Evolutionary conservation across 2,888 invertebrate species (phyloP), one percentile per base, ranked within the genome.

Genomic region (Aphrophora alni): DNA sequence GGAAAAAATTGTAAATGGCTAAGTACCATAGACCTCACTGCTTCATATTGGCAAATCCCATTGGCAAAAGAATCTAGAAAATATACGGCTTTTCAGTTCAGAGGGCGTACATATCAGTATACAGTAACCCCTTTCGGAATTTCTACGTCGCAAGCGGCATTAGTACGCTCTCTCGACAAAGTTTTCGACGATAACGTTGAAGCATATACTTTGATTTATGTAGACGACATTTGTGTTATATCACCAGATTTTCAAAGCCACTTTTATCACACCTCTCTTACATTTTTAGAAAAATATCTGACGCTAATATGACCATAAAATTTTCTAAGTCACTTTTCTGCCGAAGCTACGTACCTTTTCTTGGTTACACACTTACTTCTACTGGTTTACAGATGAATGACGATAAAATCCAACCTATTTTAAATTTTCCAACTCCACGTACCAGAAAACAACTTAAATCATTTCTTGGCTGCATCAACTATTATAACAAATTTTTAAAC

Each of bases 71-170:
- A 59, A 27, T 77, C 77, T 14, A 1, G 10, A 68, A 21, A 77
- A 27, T 77, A 77, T n/a, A 77, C 77, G 14, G 77, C 77, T n/a
- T 77, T 77, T n/a, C 77, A 77, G n/a, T 69, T 68, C 26, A 68
- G 77, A 69, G 77, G 69, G 17, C 38, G 44, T 25, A 77, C 69
- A 8, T 77, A 69, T n/a, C 77, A 68, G 21, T 77, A 33, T 24
- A 77, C 12, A 5, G 69, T 59, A n/a, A 69, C 28, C 5, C 77
- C 69, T 10, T 69, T 69, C 44, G 77, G 69, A 12, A 68, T 77
- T n/a, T 69, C 69, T 10, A 77, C 69, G 1, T 77, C 77, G 7
- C 69, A 59, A 77, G 69, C 77, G n/a, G 77, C 77, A n/a, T 21
- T 77, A 14, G 68, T 77, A 2, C 26, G 68, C 21, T 68, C 28